Evolutionary conservation across 2,797 vertebrate genomes (phyloP).

Genomic region (Acanthurus leucopareius): DNA sequence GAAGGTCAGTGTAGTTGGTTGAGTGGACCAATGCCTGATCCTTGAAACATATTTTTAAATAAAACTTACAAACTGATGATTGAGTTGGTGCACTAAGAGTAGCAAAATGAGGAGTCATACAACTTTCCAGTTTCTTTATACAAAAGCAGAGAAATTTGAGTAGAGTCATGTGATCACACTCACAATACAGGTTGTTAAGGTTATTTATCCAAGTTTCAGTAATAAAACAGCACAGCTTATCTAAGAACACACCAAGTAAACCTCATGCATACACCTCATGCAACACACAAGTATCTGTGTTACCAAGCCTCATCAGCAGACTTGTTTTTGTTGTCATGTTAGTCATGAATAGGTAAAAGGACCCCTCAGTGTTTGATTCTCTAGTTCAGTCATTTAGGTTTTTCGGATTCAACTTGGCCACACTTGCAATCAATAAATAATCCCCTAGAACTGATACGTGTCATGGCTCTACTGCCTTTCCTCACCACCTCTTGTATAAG

Average conservation of each 20-base stretch:
- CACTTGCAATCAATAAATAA: conserved; percentile 26
- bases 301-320: background rate
- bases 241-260: background rate
- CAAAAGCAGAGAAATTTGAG: background rate
- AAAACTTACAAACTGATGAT: conserved; percentile 3
- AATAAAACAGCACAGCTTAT: background rate
- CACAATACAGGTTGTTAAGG: background rate
- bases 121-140: background rate
- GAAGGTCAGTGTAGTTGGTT: background rate
- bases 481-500: conserved; percentile 28
- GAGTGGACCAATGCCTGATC: background rate
- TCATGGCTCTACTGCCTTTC: conserved; percentile 22
- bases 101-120: background rate
- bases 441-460: background rate
- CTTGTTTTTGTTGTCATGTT: conserved; percentile 10
- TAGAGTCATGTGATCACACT: background rate
- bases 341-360: conserved; percentile 11
- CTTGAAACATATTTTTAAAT: background rate
- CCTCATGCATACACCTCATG: background rate
- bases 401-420: conserved; percentile 28
- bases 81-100: background rate
- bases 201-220: background rate
- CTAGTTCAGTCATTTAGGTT: conserved; percentile 10
- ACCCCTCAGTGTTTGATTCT: conserved; percentile 20
- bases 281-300: background rate